Conservation (phyloP, 1,140 invertebrate species). For the Dreissena polymorpha region DNA sequence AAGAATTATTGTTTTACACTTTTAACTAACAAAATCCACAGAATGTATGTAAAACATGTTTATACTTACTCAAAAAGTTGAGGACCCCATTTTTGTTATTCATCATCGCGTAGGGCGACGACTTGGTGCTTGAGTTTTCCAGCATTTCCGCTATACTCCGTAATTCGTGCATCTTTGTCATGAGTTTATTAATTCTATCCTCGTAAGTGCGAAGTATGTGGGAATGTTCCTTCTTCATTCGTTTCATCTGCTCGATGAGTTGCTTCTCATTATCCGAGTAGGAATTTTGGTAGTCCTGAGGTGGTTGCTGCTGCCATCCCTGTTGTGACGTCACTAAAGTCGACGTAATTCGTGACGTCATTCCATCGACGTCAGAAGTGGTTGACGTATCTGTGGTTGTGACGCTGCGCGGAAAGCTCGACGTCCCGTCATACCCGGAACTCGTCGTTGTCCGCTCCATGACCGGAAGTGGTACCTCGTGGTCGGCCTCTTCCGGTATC, state of each 20-base stretch:
- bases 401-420: slow-evolving; percentile 25
- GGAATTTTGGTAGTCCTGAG: slow-evolving; percentile 63
- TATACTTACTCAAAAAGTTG: slow-evolving; percentile 67
- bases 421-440: slow-evolving; percentile 42
- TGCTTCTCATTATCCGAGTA: slow-evolving; percentile 78
- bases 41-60: too few species aligned
- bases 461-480: slow-evolving; percentile 50
- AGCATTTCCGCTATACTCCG: slow-evolving; percentile 76
- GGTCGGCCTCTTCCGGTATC: slow-evolving; percentile 66
- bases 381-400: slow-evolving; percentile 34
- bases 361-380: slow-evolving; percentile 46
- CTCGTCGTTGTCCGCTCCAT: slow-evolving; percentile 54
- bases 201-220: slow-evolving; percentile 73
- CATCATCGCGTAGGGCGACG: slow-evolving; percentile 71
- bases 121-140: slow-evolving; percentile 75
- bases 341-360: neutral
- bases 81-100: slow-evolving; percentile 66
- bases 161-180: slow-evolving; percentile 77
- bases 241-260: slow-evolving; percentile 77
- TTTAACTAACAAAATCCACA: too few species aligned
- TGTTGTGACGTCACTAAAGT: neutral
- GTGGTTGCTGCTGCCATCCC: slow-evolving; percentile 57
- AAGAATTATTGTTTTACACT: too few species aligned
- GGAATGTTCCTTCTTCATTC: slow-evolving; percentile 76
- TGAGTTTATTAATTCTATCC: slow-evolving; percentile 75